Conservation (phyloP, 2,113 vertebrate genomes). For the Bambusicola thoracicus region DNA sequence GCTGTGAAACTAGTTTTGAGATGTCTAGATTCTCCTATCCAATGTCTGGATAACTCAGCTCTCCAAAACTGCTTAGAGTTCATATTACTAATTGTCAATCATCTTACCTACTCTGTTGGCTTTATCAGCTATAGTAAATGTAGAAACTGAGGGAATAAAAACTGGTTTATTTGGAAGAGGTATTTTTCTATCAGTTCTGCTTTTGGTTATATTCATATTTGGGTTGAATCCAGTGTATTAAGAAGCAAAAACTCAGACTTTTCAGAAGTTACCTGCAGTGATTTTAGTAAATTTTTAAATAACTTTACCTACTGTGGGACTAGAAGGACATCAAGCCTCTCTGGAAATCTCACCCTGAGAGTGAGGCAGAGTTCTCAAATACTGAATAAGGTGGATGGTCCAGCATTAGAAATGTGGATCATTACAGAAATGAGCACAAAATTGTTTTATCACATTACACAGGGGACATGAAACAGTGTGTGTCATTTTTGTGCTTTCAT, state of each 20-base stretch:
- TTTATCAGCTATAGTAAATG: too few species aligned
- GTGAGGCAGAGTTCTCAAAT: not conserved
- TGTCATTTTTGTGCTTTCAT: not conserved
- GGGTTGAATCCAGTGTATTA: not conserved
- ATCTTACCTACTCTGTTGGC: too few species aligned
- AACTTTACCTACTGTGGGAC: not conserved
- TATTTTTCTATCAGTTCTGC: too few species aligned
- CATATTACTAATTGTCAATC: not conserved
- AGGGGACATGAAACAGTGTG: rapidly evolving
- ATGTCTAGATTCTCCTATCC: not conserved
- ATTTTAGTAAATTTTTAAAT: not conserved
- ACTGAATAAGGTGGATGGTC: not conserved
- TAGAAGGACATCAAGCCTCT: not conserved
- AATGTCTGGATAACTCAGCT: rapidly evolving
- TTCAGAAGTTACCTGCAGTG: not conserved
- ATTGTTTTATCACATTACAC: not conserved
- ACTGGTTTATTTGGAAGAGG: too few species aligned
- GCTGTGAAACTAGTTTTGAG: not conserved
- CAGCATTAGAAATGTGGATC: not conserved
- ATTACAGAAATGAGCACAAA: not conserved
- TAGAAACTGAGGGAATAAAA: too few species aligned
- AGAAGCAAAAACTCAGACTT: not conserved
- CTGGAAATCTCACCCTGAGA: not conserved
- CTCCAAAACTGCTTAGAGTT: not conserved
- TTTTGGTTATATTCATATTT: too few species aligned